Base-by-base conservation (phyloP, 2,797 vertebrate genomes). In the Macropodus opercularis region DNA sequence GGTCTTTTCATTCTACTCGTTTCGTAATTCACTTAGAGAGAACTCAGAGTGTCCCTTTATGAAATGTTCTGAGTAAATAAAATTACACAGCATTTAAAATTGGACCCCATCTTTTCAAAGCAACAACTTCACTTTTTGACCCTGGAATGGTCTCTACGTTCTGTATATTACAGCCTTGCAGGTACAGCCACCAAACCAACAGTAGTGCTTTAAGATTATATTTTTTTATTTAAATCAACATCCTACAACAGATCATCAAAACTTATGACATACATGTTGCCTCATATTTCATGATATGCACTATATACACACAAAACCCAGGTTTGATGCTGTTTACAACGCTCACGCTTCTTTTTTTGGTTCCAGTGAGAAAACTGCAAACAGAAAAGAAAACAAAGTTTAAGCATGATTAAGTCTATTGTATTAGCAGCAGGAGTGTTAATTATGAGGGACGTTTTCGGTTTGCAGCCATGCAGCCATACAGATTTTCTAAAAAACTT, bases 251-350 rank as follows among this genome's bases (percentile, higher is more conserved):
- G 4, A 3, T 48, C 55, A 52, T 42, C 35, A 48, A 52, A 26
- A 24, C 24, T 26, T 61, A 39, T 42, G 34, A n/a, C 49, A 14
- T 23, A 57, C 46, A 48, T 54, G 21, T 51, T 63, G 46, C 52
- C 56, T 56, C 49, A 48, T 13, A 31, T 63, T 39, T 36, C 24
- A 44, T 35, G 19, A 66, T 21, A 50, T 14, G 19, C 40, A 43
- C 24, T 29, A 41, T 23, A 18, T 3, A 26, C 38, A 23, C 12
- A 32, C n/a, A 31, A 39, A 39, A 13, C 29, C 49, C 9, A 22
- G 24, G 41, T 31, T 21, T 29, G 4, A 51, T 17, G 32, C 8
- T 4, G 12, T 58, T 44, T 26, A 18, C 44, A 56, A n/a, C 0
- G 32, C 5, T 9, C 8, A n/a, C 6, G 27, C 17, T n/a, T 39